Base-by-base conservation (phyloP, 2,888 invertebrate species). In the Clistopyga incitator region DNA sequence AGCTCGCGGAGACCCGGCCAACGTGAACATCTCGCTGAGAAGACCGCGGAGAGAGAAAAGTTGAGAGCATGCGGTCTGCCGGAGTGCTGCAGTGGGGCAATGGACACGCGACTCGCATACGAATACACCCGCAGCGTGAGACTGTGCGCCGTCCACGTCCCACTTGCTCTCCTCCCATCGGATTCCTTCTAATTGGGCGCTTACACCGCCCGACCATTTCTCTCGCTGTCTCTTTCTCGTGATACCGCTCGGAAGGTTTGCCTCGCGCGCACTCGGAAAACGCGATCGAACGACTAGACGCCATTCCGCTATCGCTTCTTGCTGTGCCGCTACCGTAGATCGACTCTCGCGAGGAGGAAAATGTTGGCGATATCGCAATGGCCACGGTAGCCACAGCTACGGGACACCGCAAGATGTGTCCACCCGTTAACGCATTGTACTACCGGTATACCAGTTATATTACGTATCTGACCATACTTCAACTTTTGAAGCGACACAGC, bases 41-140 rank as follows among this genome's bases (percentile, higher is more conserved):
- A 18, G 64, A 20, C 38, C 34, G 20, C 15, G 10, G 64, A 29
- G 10, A 47, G 34, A 50, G 29, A 52, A 68, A 50, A 20, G 25
- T 13, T 15, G 54, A 20, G 54, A 29, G 20, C 34, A 38, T 20
- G 20, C 45, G 34, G 25, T 45, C 38, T n/a, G 15, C 29, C 13
- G 23, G 34, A 15, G 18, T 23, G n/a, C 68, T 86, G 84, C 87
- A 86, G 85, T 87, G 86, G 89, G 90, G 89, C 91, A 88, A 84
- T 82, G 90, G 91, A 91, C 91, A 91, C 91, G 91, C 91, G 91
- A 91, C 91, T 88, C 88, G 89, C 89, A 89, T 90, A 89, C 88
- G 89, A 88, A 89, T 87, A 86, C 80, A 76, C 81, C 78, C 78
- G 81, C 85, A 88, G 87, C 89, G 88, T 88, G 88, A 87, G 89